Conservation (phyloP, 2,888 invertebrate species). For the Heliconius hortense region DNA sequence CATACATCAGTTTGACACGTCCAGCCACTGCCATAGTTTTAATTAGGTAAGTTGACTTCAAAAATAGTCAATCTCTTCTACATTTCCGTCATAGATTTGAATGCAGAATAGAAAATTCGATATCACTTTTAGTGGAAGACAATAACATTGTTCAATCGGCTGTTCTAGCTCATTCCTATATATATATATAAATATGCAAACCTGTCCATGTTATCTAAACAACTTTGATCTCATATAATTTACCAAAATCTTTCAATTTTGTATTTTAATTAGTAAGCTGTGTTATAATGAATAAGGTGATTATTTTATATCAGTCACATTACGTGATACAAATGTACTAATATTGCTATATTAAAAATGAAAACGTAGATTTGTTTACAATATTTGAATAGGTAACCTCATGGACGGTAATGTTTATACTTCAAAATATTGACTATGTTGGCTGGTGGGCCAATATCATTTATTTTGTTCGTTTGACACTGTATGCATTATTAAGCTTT, state of each 20-base stretch:
- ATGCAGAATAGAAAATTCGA: conserved; percentile 11
- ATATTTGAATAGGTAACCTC: conserved; percentile 12
- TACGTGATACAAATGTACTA: neutral
- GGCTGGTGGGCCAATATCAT: conserved; percentile 2
- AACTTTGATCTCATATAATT: conserved; percentile 70
- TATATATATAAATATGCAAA: conserved; percentile 20
- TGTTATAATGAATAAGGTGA: conserved; percentile 28
- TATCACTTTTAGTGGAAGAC: conserved; percentile 43
- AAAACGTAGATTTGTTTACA: conserved; percentile 1
- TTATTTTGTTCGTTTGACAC: conserved; percentile 3
- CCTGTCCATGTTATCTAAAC: conserved; percentile 42
- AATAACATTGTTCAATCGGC: conserved; percentile 38
- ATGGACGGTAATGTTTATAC: conserved; percentile 21
- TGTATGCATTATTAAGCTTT: conserved; percentile 8
- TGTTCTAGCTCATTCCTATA: conserved; percentile 43
- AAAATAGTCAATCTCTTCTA: conserved; percentile 28
- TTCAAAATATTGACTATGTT: conserved; percentile 11
- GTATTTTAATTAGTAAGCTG: conserved; percentile 39
- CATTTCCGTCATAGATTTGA: conserved; percentile 27
- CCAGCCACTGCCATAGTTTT: conserved; percentile 69
- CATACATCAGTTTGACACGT: conserved; percentile 46
- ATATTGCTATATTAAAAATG: neutral
- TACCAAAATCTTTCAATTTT: conserved; percentile 65
- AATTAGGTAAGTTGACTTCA: conserved; percentile 54
- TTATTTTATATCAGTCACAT: conserved; percentile 12